These are phyloP conservation scores for Halisarca cf. caerulea DNA, from an alignment of 37 sponge, comb jelly and placozoan species.

Conservation along the genomic window DNA sequence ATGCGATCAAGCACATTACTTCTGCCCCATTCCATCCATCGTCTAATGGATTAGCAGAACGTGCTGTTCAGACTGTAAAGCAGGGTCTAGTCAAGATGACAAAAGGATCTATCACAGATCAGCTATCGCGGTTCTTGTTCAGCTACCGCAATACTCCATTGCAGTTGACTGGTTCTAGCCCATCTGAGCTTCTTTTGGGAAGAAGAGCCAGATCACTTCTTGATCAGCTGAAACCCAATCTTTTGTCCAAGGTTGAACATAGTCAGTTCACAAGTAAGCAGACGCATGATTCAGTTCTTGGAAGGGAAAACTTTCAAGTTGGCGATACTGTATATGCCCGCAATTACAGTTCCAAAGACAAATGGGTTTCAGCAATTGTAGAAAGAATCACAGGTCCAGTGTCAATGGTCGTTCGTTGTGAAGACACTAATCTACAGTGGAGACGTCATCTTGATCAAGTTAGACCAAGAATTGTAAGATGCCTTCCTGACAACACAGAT, in stretches of 20 bases:
- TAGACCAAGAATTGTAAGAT: background rate
- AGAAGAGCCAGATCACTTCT: background rate
- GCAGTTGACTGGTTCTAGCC: background rate
- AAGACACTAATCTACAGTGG: background rate
- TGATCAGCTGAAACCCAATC: background rate
- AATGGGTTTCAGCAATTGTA: background rate
- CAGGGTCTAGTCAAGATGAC: background rate
- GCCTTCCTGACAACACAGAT: too few species aligned
- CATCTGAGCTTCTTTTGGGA: background rate
- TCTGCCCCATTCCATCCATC: constrained; percentile 1
- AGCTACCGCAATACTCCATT: background rate
- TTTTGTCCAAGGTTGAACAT: background rate
- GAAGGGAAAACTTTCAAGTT: too few species aligned
- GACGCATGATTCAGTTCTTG: background rate
- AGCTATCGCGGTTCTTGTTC: background rate
- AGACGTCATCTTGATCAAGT: background rate
- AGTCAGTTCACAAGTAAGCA: background rate
- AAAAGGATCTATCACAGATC: background rate
- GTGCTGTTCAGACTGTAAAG: constrained; percentile 9
- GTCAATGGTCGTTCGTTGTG: background rate
- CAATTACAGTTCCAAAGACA: background rate
- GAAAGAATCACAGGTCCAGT: background rate
- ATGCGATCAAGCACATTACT: background rate
- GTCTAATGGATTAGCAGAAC: constrained; percentile 4
- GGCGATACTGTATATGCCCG: background rate